A percentile compares a stretch with the other conserved stretches of the same genome.
These are phyloP conservation scores for Origma solitaria DNA, from an alignment of 2,113 vertebrate species.

Conservation along the genomic window DNA sequence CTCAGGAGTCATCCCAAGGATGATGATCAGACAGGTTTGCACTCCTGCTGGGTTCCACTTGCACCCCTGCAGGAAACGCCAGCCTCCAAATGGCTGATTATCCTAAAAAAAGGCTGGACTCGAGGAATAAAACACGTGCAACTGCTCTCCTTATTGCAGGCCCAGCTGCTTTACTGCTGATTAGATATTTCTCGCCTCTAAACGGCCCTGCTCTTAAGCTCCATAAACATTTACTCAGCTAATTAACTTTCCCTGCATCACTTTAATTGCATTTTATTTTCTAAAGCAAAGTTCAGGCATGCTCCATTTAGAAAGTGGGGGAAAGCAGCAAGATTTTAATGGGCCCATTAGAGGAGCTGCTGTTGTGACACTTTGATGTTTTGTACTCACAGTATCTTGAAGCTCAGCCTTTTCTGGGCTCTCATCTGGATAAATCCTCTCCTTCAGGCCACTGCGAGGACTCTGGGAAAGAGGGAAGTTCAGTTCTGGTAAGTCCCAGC, in stretches of 20 bases:
- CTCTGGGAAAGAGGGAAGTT: conserved; percentile 58
- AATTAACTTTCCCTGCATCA: not conserved
- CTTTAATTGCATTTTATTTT: conserved; percentile 30
- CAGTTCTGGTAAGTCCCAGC: not conserved
- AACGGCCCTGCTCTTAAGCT: not conserved
- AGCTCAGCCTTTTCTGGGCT: conserved; percentile 73
- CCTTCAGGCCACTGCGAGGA: conserved; percentile 71
- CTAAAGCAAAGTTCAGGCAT: not conserved
- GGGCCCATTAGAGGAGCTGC: not conserved
- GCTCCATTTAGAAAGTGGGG: not conserved
- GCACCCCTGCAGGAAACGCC: not conserved
- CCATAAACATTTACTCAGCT: conserved; percentile 21
- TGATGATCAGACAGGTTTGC: not conserved
- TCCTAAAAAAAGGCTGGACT: not conserved
- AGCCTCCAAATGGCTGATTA: not conserved
- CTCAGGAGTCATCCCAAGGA: not conserved
- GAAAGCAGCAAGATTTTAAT: not conserved
- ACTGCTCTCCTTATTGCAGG: not conserved
- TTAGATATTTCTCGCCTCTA: not conserved
- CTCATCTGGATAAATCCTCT: conserved; percentile 72
- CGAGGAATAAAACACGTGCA: not conserved
- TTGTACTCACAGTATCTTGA: conserved; percentile 73
- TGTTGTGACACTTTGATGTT: not conserved
- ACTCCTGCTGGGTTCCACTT: not conserved
- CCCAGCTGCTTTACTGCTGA: conserved; percentile 23